These are phyloP conservation scores for Abscondita cerata DNA, from an alignment of 2,888 invertebrate genomes.

Conservation along the genomic window DNA sequence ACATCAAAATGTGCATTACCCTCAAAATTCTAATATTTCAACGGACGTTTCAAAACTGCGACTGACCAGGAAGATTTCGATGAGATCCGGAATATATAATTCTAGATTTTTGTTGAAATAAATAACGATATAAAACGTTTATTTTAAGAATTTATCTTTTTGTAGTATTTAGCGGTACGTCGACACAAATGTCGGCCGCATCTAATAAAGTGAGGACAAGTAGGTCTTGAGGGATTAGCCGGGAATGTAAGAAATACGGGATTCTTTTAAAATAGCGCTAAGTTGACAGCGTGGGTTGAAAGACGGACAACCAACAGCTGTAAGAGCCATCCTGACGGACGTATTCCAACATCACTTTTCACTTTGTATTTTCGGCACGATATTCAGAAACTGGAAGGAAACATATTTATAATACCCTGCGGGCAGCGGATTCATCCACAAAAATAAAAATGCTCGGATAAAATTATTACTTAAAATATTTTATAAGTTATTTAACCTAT, in stretches of 20 bases:
- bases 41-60: too few relatives aligned
- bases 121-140: constrained; percentile 10
- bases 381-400: constrained; percentile 15
- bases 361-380: constrained; percentile 32
- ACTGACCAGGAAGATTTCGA: too few relatives aligned
- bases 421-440: constrained; percentile 1
- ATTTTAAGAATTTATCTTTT: constrained; percentile 26
- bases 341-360: constrained; percentile 32
- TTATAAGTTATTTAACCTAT: neutral
- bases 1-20: too few relatives aligned
- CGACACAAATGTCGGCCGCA: constrained; percentile 31
- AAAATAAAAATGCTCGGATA: constrained; percentile 1
- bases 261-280: constrained; percentile 45
- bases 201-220: constrained; percentile 48
- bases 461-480: neutral
- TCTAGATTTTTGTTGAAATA: neutral
- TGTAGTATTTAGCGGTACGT: constrained; percentile 32
- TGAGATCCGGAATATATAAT: too few relatives aligned
- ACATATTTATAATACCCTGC: constrained; percentile 24
- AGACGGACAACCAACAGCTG: constrained; percentile 49
- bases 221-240: constrained; percentile 49
- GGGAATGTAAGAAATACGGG: constrained; percentile 43
- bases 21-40: too few relatives aligned
- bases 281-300: constrained; percentile 46
- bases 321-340: constrained; percentile 29